Evolutionary conservation across 2,113 vertebrate genomes (phyloP), one percentile per base, ranked within the genome.

Genomic region (Rhinopithecus roxellana): DNA sequence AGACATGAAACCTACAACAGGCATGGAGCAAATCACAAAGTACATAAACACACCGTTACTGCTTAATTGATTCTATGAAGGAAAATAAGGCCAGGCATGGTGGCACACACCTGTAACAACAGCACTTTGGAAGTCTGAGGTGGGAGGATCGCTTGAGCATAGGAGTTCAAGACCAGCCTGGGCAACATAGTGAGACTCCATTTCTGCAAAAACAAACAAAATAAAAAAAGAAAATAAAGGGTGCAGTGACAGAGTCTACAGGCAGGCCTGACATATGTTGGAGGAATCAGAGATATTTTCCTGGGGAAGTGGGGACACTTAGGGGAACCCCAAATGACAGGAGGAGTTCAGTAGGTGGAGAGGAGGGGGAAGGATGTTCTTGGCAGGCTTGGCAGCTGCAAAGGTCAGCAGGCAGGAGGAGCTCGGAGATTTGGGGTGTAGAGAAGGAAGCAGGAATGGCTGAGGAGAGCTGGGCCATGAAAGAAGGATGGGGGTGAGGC

Each of bases 21-120:
- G 50, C 43, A 0, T 20, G 18, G 30, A 18, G 38, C 25, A 12
- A 17, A 18, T 1, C 2, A 2, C 1, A 4, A 6, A 1, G 11
- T 4, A 16, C 57, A 5, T 10, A 74, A 14, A 10, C 22, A 22
- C 1, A 6, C 17, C 8, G 7, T n/a, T 30, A 5, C 22, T 9
- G 0, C 38, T 74, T 11, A 20, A 48, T 87, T 27, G 18, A 43
- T 0, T 27, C 75, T 8, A 2, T 6, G 45, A 69, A 61, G 14
- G 69, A 40, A 64, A 64, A 32, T 64, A 64, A 30, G 61, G 61
- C 61, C 61, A 64, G 5, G 61, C 27, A 6, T 13, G 12, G 61
- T 30, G 61, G 27, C 61, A 30, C 27, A 64, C 61, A 14, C 27
- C 61, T 32, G 27, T 32, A 64, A 64, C 30, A 64, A 64, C 27